Evolutionary conservation across 2,797 vertebrate genomes (phyloP), one percentile per base, ranked within the genome.

Genomic region (Ceyx erithaca): DNA sequence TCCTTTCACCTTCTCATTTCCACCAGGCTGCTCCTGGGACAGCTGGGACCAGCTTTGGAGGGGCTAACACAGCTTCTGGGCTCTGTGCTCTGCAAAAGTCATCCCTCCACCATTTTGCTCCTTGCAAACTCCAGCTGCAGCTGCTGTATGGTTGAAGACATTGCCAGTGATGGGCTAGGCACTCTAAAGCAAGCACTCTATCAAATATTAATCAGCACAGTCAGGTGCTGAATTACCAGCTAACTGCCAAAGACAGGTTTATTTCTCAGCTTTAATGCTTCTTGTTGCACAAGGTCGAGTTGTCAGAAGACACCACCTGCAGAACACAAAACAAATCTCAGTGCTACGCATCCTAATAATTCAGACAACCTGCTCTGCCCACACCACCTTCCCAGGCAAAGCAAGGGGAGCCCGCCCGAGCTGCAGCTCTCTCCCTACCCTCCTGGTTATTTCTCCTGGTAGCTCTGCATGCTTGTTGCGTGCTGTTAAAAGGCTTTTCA

Each of bases 401-500:
- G 54, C 1, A 0, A 62, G 69, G 75, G 20, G 64, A 86, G 70
- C 43, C 48, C 5, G 4, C 67, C 19, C 2, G 2, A 58, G 72
- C 70, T 55, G 63, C 58, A 33, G 75, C 21, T 31, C 87, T 21
- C 40, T 17, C 6, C 0, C 62, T 51, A 64, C 86, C 62, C 63
- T 57, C 88, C 69, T 30, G 3, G 25, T 62, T 69, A 61, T 69
- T 89, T 49, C 79, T 85, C 64, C 54, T 55, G 63, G 83, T 92
- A 86, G 84, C 80, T 95, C 89, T 94, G 91, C 90, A 94, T 94
- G 91, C 91, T 94, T 80, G 54, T 86, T 93, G 85, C 46, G 1
- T 82, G 76, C 91, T 85, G 84, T 92, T 94, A 95, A 96, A 96
- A 94, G 88, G 75, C 93, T 96, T 96, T 94, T 94, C 82, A 88